Conservation (phyloP, 1,140 invertebrate species). For the Melanaphis sacchari region DNA sequence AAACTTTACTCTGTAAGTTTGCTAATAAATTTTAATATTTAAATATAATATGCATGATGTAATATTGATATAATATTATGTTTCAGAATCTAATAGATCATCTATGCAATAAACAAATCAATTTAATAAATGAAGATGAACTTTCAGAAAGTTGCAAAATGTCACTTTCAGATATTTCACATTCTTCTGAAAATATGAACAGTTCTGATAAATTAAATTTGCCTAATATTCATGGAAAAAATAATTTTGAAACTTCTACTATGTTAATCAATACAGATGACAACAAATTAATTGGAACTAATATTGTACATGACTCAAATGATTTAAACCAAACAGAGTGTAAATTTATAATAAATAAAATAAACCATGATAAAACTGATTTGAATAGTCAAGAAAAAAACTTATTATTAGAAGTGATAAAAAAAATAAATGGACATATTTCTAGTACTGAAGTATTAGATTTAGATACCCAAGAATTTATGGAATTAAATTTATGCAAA, state of each 20-base stretch:
- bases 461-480: constrained; percentile 42
- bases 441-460: not conserved
- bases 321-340: not conserved
- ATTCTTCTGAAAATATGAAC: not conserved
- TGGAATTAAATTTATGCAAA: not conserved
- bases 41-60: not conserved
- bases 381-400: constrained; percentile 39
- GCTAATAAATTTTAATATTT: not conserved
- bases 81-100: not conserved
- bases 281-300: not conserved
- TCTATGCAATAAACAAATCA: not conserved
- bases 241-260: not conserved
- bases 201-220: not conserved
- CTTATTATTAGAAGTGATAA: not conserved
- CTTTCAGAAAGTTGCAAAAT: not conserved
- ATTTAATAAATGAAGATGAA: not conserved
- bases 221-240: not conserved
- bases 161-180: not conserved
- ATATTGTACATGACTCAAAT: not conserved
- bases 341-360: not conserved
- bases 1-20: not conserved
- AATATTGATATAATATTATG: not conserved
- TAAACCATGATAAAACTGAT: not conserved
- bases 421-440: not conserved
- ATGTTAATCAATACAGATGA: not conserved